Percentiles rank a stretch among this genome's conserved stretches.
phyloP scores from a whole-genome alignment of 1,140 invertebrate species.

The Thaumatotibia leucotreta region DNA sequence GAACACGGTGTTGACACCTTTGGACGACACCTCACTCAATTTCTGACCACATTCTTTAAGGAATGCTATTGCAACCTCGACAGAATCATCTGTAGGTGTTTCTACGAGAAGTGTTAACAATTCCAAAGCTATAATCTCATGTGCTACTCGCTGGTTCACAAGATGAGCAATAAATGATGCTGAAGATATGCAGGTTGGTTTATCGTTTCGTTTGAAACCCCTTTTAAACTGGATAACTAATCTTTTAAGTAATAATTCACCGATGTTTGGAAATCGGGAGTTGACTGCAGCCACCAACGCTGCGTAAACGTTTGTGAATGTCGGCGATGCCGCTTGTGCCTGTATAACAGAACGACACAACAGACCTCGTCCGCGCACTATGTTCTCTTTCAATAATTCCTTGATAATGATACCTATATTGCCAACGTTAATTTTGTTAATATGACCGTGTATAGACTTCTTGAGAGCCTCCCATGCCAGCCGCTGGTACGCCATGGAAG shows the following conservation, averaged over 20 bases:
- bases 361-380: conserved; percentile 95
- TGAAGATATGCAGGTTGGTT: conserved; percentile 92
- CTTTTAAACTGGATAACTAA: conserved; percentile 96
- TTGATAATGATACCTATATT: conserved; percentile 96
- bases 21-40: conserved; percentile 92
- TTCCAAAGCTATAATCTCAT: conserved; percentile 98
- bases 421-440: conserved; percentile 98
- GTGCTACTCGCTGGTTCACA: conserved; percentile 97
- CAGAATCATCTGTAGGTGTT: conserved; percentile 97
- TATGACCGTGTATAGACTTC: conserved; percentile 98
- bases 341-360: conserved; percentile 95
- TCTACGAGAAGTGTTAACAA: conserved; percentile 95
- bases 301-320: conserved; percentile 98
- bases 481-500: conserved; percentile 94
- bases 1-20: conserved; percentile 96
- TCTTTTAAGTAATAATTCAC: conserved; percentile 93
- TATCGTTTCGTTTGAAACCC: conserved; percentile 96
- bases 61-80: conserved; percentile 97
- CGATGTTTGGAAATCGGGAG: conserved; percentile 98
- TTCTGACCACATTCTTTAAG: conserved; percentile 98
- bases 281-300: conserved; percentile 96
- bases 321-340: conserved; percentile 97
- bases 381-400: conserved; percentile 96
- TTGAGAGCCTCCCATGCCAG: conserved; percentile 99
- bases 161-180: conserved; percentile 97